Evolutionary conservation across 2,888 invertebrate species (phyloP).

Genomic region (Drosophila neonasuta): DNA sequence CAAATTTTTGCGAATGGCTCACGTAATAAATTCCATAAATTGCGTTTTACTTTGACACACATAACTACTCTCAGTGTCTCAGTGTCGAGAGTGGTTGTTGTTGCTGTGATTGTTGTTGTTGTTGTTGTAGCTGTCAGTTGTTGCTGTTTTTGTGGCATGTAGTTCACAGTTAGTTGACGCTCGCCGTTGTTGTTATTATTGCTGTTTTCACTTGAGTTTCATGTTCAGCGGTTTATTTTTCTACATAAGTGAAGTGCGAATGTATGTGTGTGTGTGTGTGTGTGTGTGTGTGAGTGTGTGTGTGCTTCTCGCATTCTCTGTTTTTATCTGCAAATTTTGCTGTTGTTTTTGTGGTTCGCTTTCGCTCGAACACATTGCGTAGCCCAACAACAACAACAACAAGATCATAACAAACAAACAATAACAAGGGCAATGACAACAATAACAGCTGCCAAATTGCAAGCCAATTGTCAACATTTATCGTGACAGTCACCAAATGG

Average conservation of each 20-base stretch:
- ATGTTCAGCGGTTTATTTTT: conserved; percentile 44
- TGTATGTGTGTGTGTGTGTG: not conserved
- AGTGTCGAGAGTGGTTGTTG: conserved; percentile 39
- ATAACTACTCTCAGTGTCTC: conserved; percentile 52
- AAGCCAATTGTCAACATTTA: conserved; percentile 59
- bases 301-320: conserved; percentile 44
- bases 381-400: conserved; percentile 20
- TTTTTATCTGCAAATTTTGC: conserved; percentile 67
- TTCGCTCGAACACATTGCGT: conserved; percentile 45
- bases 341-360: conserved; percentile 45
- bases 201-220: conserved; percentile 60
- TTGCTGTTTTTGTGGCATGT: conserved; percentile 60
- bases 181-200: conserved; percentile 47
- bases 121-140: conserved; percentile 46
- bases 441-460: conserved; percentile 60
- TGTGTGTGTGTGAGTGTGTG: not conserved
- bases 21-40: conserved; percentile 76
- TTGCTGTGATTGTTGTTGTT: conserved; percentile 40
- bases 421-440: conserved; percentile 53
- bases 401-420: conserved; percentile 27
- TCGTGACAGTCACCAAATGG: conserved; percentile 48
- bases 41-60: conserved; percentile 76
- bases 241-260: not conserved
- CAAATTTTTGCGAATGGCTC: conserved; percentile 67
- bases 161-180: conserved; percentile 62